phyloP scores from a whole-genome alignment of 2,888 invertebrate genomes.

The Diadegma fenestrale region DNA sequence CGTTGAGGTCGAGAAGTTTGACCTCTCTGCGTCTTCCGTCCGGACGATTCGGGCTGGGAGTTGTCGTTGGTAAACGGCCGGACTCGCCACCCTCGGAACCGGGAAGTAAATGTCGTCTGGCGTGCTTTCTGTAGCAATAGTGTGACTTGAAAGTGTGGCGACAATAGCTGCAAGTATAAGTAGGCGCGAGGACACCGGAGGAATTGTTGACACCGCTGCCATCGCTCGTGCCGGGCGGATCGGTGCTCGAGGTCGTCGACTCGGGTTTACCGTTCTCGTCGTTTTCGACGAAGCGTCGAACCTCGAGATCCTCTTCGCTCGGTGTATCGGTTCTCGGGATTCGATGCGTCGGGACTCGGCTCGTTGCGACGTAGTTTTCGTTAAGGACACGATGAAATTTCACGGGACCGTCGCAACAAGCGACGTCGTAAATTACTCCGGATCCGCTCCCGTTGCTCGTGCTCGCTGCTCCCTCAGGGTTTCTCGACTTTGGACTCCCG shows the following conservation, averaged over 20 bases:
- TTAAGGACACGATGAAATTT: constrained; percentile 94
- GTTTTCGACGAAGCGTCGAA: constrained; percentile 73
- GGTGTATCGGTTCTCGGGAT: constrained; percentile 7
- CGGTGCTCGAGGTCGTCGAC: constrained; percentile 56
- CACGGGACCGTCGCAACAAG: constrained; percentile 96
- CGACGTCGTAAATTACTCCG: constrained; percentile 92
- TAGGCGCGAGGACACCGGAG: constrained; percentile 71
- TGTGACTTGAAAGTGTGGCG: constrained; percentile 93
- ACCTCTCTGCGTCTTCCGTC: constrained; percentile 86
- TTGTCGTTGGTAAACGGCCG: constrained; percentile 48
- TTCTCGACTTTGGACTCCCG: constrained; percentile 63
- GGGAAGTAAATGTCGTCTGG: constrained; percentile 85
- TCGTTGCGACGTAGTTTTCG: constrained; percentile 88
- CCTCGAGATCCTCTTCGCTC: constrained; percentile 65
- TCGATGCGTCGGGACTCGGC: constrained; percentile 66
- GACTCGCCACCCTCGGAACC: constrained; percentile 68
- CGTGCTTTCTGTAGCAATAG: constrained; percentile 94
- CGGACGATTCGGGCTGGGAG: constrained; percentile 56
- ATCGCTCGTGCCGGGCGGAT: not conserved
- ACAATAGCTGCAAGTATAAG: constrained; percentile 91
- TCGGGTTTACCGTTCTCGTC: constrained; percentile 81
- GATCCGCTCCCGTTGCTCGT: constrained; percentile 80
- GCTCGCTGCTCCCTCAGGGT: constrained; percentile 59
- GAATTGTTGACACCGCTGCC: constrained; percentile 77
- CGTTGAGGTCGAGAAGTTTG: constrained; percentile 90